These are phyloP conservation scores for Diaperis boleti DNA, from an alignment of 2,888 invertebrate species.

Conservation along the genomic window DNA sequence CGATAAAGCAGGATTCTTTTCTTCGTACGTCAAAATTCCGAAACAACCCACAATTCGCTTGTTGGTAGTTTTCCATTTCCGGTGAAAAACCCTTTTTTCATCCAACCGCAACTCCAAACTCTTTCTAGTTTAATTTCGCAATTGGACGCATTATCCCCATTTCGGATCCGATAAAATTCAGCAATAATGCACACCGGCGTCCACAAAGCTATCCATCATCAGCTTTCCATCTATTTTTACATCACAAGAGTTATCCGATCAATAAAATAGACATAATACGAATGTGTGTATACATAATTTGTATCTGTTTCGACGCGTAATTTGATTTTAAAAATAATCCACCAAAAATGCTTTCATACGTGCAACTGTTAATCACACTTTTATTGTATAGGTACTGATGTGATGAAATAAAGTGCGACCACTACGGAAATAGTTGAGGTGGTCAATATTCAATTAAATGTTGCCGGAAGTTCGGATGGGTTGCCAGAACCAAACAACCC, in stretches of 20 bases:
- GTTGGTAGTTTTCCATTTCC: no score
- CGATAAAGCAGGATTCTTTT: no score
- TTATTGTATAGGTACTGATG: no score
- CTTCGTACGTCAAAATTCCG: no score
- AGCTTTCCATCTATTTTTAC: conserved; percentile 15
- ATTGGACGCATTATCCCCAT: conserved; percentile 15
- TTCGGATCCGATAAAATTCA: conserved; percentile 7
- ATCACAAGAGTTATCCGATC: conserved; percentile 9
- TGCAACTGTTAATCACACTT: no score
- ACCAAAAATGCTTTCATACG: no score
- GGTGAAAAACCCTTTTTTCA: neutral
- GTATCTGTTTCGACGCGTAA: conserved; percentile 1
- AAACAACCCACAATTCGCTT: no score
- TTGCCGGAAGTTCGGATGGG: neutral
- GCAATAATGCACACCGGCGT: conserved; percentile 25
- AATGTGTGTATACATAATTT: conserved; percentile 20
- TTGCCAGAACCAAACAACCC: conserved; percentile 1
- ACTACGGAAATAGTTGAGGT: conserved; percentile 25
- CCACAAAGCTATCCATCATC: conserved; percentile 15
- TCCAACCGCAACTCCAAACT: neutral
- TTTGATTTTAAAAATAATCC: conserved; percentile 2
- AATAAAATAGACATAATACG: conserved; percentile 11
- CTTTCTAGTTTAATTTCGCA: conserved; percentile 14
- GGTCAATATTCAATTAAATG: conserved; percentile 21
- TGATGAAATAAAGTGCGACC: conserved; percentile 17